Conservation (phyloP, 1,140 invertebrate species). For the Pseudomyrmex pallidus region DNA sequence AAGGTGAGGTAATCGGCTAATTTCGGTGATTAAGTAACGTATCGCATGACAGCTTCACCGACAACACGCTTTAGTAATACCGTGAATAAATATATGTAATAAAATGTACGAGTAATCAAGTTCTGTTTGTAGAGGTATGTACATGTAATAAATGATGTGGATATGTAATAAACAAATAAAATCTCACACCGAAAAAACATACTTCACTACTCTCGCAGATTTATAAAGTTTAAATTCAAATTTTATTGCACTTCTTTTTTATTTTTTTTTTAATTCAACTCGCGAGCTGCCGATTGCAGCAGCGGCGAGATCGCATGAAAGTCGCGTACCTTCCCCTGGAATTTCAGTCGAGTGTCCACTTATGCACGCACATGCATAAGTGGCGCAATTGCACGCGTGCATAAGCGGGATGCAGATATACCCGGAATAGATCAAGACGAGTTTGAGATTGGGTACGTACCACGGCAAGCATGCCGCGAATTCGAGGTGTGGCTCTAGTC, state of each 20-base stretch:
- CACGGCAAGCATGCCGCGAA: slow-evolving; percentile 74
- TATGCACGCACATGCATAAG: slow-evolving; percentile 41
- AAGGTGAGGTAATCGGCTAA: slow-evolving; percentile 61
- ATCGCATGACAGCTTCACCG: slow-evolving; percentile 1
- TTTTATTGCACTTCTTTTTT: background rate
- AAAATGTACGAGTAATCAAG: no score
- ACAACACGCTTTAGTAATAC: background rate
- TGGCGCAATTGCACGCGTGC: slow-evolving; percentile 42
- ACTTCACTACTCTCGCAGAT: background rate
- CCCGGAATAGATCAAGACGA: slow-evolving; percentile 62
- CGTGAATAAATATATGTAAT: no score
- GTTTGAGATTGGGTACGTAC: slow-evolving; percentile 65
- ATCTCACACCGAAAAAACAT: background rate
- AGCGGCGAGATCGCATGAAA: background rate
- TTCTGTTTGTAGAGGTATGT: no score
- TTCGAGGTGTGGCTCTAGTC: slow-evolving; percentile 75
- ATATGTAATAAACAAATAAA: background rate
- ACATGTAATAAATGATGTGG: no score
- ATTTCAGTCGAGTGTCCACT: slow-evolving; percentile 43
- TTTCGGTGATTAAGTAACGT: slow-evolving; percentile 62
- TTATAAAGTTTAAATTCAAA: background rate
- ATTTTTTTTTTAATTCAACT: background rate
- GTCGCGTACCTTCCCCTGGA: slow-evolving; percentile 4
- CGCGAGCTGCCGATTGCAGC: background rate
- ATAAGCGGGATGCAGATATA: slow-evolving; percentile 42